Percentiles rank a stretch among this genome's conserved stretches.
phyloP scores from a whole-genome alignment of 1,140 invertebrate genomes.

The Eupristina koningsbergeri region DNA sequence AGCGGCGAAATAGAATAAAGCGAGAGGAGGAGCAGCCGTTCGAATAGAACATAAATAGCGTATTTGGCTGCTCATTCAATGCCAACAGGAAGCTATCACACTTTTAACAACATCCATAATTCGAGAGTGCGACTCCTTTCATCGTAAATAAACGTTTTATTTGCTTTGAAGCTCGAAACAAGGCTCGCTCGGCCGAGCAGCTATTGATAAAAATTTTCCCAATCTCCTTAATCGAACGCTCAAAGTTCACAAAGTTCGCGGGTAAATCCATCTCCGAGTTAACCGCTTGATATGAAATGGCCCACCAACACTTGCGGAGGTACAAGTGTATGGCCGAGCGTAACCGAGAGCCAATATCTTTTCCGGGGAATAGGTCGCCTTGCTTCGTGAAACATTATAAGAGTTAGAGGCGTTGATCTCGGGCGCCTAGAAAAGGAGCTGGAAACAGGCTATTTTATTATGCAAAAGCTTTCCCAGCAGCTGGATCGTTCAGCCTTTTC shows the following conservation, averaged over 20 bases:
- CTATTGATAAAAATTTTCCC: not conserved
- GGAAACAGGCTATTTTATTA: slow-evolving; percentile 72
- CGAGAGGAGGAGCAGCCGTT: not conserved
- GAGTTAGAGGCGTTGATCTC: slow-evolving; percentile 29
- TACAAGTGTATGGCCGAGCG: not conserved
- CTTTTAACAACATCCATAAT: not conserved
- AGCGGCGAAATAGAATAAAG: not conserved
- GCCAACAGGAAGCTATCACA: not conserved
- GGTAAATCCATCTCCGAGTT: not conserved
- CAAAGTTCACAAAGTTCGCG: not conserved
- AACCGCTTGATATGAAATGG: not conserved
- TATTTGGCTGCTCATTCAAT: not conserved
- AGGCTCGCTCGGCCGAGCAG: not conserved
- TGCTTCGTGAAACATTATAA: not conserved
- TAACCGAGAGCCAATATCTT: slow-evolving; percentile 1
- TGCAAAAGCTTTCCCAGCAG: slow-evolving; percentile 73
- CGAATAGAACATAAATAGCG: not conserved
- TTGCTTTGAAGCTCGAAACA: not conserved
- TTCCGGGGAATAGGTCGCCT: slow-evolving; percentile 3
- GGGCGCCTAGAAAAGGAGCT: slow-evolving; percentile 36
- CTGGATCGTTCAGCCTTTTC: slow-evolving; percentile 64
- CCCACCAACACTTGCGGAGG: not conserved
- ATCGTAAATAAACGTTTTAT: not conserved
- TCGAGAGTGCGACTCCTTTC: not conserved
- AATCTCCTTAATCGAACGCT: not conserved